A percentile compares a stretch with the other conserved stretches of the same genome.
phyloP scores from a whole-genome alignment of 2,888 invertebrate species.

The Griposia aprilina region DNA sequence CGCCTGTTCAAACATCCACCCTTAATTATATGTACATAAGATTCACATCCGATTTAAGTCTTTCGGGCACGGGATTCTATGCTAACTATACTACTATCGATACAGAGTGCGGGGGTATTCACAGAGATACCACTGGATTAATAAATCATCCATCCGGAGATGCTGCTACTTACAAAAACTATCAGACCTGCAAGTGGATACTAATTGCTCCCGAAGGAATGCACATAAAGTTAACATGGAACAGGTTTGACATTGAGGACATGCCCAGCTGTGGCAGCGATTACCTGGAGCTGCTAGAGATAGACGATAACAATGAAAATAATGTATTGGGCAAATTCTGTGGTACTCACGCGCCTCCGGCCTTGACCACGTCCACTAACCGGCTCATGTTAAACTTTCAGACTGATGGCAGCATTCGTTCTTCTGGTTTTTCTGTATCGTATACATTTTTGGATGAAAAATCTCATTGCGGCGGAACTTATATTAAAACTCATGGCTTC shows the following conservation, averaged over 20 bases:
- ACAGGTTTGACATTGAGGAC: constrained; percentile 92
- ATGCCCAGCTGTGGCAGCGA: constrained; percentile 91
- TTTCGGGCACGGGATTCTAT: constrained; percentile 92
- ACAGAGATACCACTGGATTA: constrained; percentile 90
- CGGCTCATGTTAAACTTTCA: constrained; percentile 93
- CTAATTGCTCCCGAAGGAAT: constrained; percentile 93
- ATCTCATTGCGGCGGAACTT: constrained; percentile 93
- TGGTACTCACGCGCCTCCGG: constrained; percentile 92
- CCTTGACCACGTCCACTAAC: constrained; percentile 92
- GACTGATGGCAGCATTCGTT: constrained; percentile 88
- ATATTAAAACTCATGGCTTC: constrained; percentile 92
- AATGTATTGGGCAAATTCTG: constrained; percentile 91
- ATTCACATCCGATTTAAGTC: constrained; percentile 91
- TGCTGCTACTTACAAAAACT: constrained; percentile 79
- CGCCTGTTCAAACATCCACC: constrained; percentile 92
- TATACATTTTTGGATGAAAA: constrained; percentile 90
- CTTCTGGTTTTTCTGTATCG: constrained; percentile 93
- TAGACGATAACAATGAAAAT: constrained; percentile 87
- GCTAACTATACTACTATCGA: constrained; percentile 93
- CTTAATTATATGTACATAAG: constrained; percentile 93
- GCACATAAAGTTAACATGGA: constrained; percentile 94
- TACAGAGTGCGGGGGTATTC: constrained; percentile 94
- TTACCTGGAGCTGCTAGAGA: constrained; percentile 92
- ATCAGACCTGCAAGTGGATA: constrained; percentile 93
- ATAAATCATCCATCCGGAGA: constrained; percentile 91